Base-by-base conservation (phyloP, 1,140 invertebrate genomes). In the Diploscapter pachys region DNA sequence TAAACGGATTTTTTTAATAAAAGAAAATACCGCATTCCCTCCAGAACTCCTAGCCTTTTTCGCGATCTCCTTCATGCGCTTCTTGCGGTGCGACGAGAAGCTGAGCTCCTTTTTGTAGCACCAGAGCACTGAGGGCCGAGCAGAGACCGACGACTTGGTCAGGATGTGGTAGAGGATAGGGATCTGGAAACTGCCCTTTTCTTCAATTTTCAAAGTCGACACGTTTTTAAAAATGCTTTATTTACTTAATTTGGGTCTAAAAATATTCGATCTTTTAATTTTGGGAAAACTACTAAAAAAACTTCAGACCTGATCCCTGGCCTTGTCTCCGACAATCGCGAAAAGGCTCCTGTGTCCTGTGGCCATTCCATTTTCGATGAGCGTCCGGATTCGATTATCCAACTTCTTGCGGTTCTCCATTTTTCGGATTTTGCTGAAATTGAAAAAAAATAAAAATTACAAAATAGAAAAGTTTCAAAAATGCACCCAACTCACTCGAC, bases 31-130 rank as follows among this genome's bases (percentile, higher is more conserved):
- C 31, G 31, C 31, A 31, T 31, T 31, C 31, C 31, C 31, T 31
- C 31, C 31, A 31, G 31, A 31, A 31, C 31, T 31, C 31, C 31
- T 31, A 31, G 31, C 31, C 88, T 95, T 97, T 81, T 92, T 92
- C 80, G 93, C 89, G 3, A 93, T 82, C 57, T 91, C 89, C 81
- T 94, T 94, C 88, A 94, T 95, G 76, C 92, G 89, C 87, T 98
- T 99, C 81, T 95, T 93, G 4, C 93, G 90, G 86, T 98, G 93
- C 83, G 93, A 92, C 86, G 91, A 96, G 81, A 99, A 93, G 81
- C 94, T 91, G 83, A 99, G 88, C 88, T 95, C 92, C 84, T 94
- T 98, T 87, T 99, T 99, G 86, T 99, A 99, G 86, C 96, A 99
- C 97, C 97, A 99, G 31, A 99, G 86, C 0, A 98, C 93, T 64